Conservation (phyloP, 1,140 invertebrate genomes). For the Vollenhovia emeryi region DNA sequence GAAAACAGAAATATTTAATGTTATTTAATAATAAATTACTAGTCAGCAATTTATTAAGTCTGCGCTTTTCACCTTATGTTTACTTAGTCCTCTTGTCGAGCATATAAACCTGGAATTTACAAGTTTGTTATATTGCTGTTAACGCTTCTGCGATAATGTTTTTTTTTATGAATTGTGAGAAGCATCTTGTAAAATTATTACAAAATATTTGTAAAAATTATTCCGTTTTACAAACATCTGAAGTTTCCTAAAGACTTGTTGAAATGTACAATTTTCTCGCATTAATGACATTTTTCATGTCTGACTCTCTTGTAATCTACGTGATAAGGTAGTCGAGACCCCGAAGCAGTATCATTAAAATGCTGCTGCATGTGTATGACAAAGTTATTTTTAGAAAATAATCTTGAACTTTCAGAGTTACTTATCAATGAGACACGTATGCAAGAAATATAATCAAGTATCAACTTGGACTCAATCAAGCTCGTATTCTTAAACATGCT, state of each 20-base stretch:
- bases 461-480: neutral
- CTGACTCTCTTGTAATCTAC: slow-evolving; percentile 47
- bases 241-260: neutral
- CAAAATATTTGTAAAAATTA: neutral
- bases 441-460: slow-evolving; percentile 42
- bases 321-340: slow-evolving; percentile 50
- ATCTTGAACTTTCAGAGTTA: slow-evolving; percentile 63
- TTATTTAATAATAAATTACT: slow-evolving; percentile 2
- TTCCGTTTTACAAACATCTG: neutral
- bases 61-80: slow-evolving; percentile 75
- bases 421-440: slow-evolving; percentile 62
- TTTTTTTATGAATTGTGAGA: neutral
- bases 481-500: slow-evolving; percentile 3
- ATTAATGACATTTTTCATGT: slow-evolving; percentile 17
- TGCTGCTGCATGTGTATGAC: slow-evolving; percentile 20
- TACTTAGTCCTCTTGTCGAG: slow-evolving; percentile 74
- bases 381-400: slow-evolving; percentile 73
- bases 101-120: slow-evolving; percentile 77
- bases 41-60: slow-evolving; percentile 48
- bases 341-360: slow-evolving; percentile 55
- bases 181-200: neutral
- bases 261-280: neutral
- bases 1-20: neutral
- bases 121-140: slow-evolving; percentile 55
- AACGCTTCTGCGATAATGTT: neutral